Base-by-base conservation (phyloP, 2,797 vertebrate genomes). In the Euthynnus affinis region DNA sequence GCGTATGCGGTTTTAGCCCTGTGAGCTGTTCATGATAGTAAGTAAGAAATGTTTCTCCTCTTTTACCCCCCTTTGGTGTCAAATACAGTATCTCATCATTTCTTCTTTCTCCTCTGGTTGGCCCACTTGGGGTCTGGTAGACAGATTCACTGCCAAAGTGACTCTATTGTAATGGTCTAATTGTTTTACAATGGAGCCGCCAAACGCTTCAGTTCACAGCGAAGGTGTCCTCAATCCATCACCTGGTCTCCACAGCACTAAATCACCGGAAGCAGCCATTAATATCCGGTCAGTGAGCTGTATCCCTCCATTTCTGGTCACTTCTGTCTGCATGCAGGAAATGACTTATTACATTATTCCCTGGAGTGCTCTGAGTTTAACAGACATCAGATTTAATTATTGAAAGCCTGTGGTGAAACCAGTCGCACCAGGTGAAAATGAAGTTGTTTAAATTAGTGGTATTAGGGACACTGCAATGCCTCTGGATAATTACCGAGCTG, bases 171-270 rank as follows among this genome's bases (percentile, higher is more conserved):
- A 80, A 52, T 27, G 10, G 46, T 78, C 80, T 91, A 92, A 93
- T 90, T 87, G 77, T 73, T 81, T 86, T 80, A 82, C 78, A 87
- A 86, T 86, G 79, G 83, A 82, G 81, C 62, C 6, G 69, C 68
- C 65, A 70, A 91, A 87, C 69, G 86, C 84, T 85, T 78, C 78
- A 81, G 81, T 89, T 86, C 88, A 86, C 86, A 69, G 60, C 0
- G 46, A 90, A 91, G 88, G 88, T 90, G 90, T 91, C 84, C 83
- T 25, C 78, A 42, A 92, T 92, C 87, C 74, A 87, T 92, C 91
- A 90, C 79, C 56, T 67, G 75, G 60, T 74, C 60, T 52, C 66
- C 64, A 22, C 53, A 5, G 46, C 58, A 48, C 80, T 90, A 85
- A 87, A 89, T 92, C 86, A 87, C 85, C 60, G 29, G 77, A 88